Evolutionary conservation across 2,113 vertebrate genomes (phyloP), one percentile per base, ranked within the genome.

Genomic region (Thamnaconus septentrionalis): DNA sequence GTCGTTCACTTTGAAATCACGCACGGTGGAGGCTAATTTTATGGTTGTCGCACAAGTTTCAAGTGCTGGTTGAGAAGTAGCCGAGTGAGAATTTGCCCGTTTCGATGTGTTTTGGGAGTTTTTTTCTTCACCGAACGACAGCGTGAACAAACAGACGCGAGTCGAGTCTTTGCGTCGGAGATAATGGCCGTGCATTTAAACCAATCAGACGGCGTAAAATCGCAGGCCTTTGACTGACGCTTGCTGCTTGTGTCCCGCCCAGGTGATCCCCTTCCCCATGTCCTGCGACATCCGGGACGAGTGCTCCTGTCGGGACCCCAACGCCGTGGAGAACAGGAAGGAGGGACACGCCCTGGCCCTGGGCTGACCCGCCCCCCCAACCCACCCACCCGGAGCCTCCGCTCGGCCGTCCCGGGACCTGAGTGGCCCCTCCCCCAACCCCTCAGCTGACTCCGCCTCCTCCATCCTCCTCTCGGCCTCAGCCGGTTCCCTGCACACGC

Each of bases 231-330:
- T 31, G 18, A 31, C 48, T 50, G n/a, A 52, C 50, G 4, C 6
- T 52, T 52, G 3, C n/a, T 71, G n/a, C 62, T 46, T 73, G 6
- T 78, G 11, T 81, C n/a, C 44, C 75, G 5, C 68, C 40, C 78
- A 98, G 97, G 96, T 99, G 80, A 96, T 95, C 54, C 96, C 96
- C 0, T 99, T 99, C 76, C 96, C 96, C 50, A 95, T 95, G 93
- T 96, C 95, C 69, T 99, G 97, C 77, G 94, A 99, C 83, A 86
- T 94, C 12, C 92, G 94, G 78, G 91, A 92, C 64, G 96, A 98
- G 56, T 99, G 97, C 75, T 94, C 97, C 81, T 99, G 97, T 71
- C 92, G 94, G 73, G 96, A 99, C 78, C 96, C 96, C 41, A 90
- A 92, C 0, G 95, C 97, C 59, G 84, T 93, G 56, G 97, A 99